Evolutionary conservation across 2,113 vertebrate species (phyloP).

Genomic region (Proterorhinus semilunaris): DNA sequence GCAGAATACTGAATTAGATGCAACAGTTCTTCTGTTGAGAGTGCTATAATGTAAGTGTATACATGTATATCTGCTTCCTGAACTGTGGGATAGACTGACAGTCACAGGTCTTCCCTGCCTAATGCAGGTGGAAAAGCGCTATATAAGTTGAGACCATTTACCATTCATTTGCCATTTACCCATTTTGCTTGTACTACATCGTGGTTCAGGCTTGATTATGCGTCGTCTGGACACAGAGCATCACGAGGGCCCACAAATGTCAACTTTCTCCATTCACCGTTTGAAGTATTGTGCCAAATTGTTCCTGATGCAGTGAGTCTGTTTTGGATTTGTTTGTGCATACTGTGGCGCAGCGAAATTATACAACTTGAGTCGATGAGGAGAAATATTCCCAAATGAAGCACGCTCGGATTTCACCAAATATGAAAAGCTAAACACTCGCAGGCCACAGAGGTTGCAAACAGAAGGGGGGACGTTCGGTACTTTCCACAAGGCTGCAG

Average conservation of each 20-base stretch:
- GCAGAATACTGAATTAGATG: no score
- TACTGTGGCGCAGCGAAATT: slow-evolving; percentile 44
- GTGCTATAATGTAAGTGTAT: no score
- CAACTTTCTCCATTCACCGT: slow-evolving; percentile 6
- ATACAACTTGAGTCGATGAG: slow-evolving; percentile 42
- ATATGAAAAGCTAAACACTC: slow-evolving; percentile 21
- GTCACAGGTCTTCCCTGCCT: no score
- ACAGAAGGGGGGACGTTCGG: not conserved
- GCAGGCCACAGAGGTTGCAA: not conserved
- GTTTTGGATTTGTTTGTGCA: slow-evolving; percentile 57
- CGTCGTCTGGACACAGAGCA: no score
- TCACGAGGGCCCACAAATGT: not conserved
- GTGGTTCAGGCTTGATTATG: no score
- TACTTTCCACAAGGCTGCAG: not conserved
- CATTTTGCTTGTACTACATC: no score
- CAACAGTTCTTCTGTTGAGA: no score
- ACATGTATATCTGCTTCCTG: no score
- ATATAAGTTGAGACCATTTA: no score
- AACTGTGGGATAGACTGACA: no score
- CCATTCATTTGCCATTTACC: no score
- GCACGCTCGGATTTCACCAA: slow-evolving; percentile 17
- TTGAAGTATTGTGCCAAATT: slow-evolving; percentile 15
- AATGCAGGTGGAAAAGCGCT: no score
- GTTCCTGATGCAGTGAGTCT: slow-evolving; percentile 30
- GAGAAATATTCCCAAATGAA: slow-evolving; percentile 22